These are phyloP conservation scores for Corynorhinus townsendii DNA, from an alignment of 2,113 vertebrate species.

Conservation along the genomic window DNA sequence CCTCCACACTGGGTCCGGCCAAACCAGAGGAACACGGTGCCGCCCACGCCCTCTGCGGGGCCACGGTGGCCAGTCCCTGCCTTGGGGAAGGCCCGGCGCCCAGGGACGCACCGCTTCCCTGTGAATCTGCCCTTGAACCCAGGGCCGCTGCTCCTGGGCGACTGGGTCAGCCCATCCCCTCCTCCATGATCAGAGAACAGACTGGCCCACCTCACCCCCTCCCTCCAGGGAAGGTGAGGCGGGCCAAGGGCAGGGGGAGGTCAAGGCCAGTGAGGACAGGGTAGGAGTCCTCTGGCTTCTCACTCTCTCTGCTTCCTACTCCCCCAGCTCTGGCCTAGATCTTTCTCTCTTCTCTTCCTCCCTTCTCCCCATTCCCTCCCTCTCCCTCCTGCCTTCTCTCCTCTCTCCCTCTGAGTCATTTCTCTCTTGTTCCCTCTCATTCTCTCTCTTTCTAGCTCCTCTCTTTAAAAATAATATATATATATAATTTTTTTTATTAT, in stretches of 20 bases:
- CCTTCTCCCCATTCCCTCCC: accelerated
- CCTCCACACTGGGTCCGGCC: background rate
- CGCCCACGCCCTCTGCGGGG: background rate
- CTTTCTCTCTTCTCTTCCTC: accelerated
- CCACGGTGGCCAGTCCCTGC: background rate
- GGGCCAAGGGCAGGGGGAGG: background rate
- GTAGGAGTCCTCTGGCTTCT: background rate
- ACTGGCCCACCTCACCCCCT: accelerated
- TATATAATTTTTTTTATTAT: too few relatives aligned
- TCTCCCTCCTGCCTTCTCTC: background rate
- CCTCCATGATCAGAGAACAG: background rate
- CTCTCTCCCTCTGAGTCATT: background rate
- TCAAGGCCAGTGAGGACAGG: background rate
- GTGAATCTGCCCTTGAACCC: background rate
- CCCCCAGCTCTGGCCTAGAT: background rate
- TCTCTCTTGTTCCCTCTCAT: background rate
- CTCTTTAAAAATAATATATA: too few relatives aligned
- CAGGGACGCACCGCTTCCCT: background rate
- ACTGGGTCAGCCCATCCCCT: accelerated
- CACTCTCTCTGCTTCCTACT: background rate
- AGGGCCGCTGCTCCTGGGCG: background rate
- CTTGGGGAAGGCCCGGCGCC: background rate
- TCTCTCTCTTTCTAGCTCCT: background rate
- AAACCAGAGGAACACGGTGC: background rate
- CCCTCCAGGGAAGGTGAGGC: background rate